These are phyloP conservation scores for Muscina levida DNA, from an alignment of 2,888 invertebrate genomes.

Conservation along the genomic window DNA sequence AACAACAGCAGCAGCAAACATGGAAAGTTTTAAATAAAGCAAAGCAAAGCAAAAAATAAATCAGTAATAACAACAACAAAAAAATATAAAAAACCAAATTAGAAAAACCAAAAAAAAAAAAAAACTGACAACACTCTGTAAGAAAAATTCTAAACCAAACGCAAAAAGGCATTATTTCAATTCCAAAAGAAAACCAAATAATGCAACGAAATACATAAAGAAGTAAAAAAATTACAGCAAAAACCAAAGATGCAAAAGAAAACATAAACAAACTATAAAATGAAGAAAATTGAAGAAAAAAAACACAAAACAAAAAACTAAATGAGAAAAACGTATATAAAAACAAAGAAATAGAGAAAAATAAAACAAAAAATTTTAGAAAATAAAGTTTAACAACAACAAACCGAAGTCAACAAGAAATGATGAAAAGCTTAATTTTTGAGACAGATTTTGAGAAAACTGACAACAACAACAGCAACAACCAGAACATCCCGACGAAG, in stretches of 20 bases:
- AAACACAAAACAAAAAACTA: too few species aligned
- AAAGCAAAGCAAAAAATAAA: conserved; percentile 67
- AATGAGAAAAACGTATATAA: conserved; percentile 52
- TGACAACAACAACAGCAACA: not conserved
- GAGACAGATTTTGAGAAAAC: conserved; percentile 42
- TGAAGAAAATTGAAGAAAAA: conserved; percentile 44
- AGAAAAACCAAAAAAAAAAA: conserved; percentile 70
- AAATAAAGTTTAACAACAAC: conserved; percentile 43
- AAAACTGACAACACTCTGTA: conserved; percentile 67
- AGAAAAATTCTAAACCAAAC: conserved; percentile 56
- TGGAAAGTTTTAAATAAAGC: conserved; percentile 55
- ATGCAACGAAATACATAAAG: conserved; percentile 64
- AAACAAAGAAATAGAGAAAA: conserved; percentile 62
- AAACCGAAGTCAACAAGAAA: conserved; percentile 7
- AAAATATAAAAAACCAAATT: conserved; percentile 56
- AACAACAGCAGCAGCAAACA: conserved; percentile 63
- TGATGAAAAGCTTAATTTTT: conserved; percentile 54
- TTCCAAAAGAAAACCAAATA: conserved; percentile 68
- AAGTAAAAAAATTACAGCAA: conserved; percentile 75
- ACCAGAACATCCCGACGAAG: too few species aligned
- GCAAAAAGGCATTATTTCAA: conserved; percentile 67
- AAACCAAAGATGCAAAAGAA: conserved; percentile 76
- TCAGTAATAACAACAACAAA: conserved; percentile 67
- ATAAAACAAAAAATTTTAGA: conserved; percentile 41
- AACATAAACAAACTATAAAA: conserved; percentile 60